phyloP scores from a whole-genome alignment of 2,113 vertebrate genomes.

The Nothobranchius kuhntae region DNA sequence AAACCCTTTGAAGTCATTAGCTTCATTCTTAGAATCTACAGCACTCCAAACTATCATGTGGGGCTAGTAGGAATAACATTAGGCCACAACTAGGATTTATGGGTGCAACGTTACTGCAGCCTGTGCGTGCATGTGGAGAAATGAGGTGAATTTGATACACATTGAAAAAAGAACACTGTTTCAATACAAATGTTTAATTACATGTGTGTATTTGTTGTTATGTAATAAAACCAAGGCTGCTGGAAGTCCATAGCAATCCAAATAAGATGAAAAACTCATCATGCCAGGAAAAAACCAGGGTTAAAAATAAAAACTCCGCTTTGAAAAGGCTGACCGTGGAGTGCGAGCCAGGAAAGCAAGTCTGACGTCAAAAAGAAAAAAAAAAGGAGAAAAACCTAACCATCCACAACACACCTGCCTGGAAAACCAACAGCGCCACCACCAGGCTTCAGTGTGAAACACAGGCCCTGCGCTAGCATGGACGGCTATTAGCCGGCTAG shows the following conservation, averaged over 20 bases:
- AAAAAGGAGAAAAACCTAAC: conserved; percentile 43
- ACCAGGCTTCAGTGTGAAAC: conserved; percentile 36
- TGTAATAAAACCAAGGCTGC: conserved; percentile 29
- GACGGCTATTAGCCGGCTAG: conserved; percentile 36
- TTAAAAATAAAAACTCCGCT: conserved; percentile 8
- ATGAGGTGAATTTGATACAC: conserved; percentile 25
- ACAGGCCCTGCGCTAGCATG: conserved; percentile 46
- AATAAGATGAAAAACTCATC: conserved; percentile 29
- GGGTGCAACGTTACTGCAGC: neutral
- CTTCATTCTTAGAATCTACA: no score
- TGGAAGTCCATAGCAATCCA: conserved; percentile 32
- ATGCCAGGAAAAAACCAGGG: neutral
- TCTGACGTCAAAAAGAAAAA: conserved; percentile 5
- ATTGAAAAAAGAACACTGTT: conserved; percentile 54
- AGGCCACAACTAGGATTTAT: no score
- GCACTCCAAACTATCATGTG: no score
- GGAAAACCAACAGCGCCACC: conserved; percentile 56
- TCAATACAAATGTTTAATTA: conserved; percentile 55
- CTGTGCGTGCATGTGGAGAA: conserved; percentile 3
- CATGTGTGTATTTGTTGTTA: conserved; percentile 35
- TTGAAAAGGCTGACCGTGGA: conserved; percentile 3
- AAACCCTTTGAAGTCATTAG: no score
- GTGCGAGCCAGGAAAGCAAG: conserved; percentile 29
- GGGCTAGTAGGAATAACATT: no score
- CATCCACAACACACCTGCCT: conserved; percentile 49